A percentile compares a stretch with the other conserved stretches of the same genome.
Conservation (phyloP, 2,888 invertebrate species). For the Podabrus alpinus region DNA sequence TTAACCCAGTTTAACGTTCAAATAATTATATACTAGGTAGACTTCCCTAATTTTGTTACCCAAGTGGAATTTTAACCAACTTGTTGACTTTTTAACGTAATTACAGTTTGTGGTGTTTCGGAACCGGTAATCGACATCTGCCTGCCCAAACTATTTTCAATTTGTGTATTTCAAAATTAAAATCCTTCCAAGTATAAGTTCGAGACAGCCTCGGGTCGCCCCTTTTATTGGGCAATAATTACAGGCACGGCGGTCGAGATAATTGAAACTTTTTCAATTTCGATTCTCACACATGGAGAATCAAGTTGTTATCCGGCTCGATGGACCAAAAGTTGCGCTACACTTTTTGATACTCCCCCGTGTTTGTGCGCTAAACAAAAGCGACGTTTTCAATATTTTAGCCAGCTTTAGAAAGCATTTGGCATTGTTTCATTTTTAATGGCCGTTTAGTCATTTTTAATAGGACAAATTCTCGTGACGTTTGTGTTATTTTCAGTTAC, state of each 20-base stretch:
- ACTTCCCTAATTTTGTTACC: not conserved
- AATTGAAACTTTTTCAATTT: not conserved
- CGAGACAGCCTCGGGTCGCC: not conserved
- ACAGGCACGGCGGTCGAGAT: not conserved
- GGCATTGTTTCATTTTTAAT: constrained; percentile 2
- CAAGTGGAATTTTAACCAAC: not conserved
- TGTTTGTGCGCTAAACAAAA: not conserved
- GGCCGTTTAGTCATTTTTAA: constrained; percentile 3
- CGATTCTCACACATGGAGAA: not conserved
- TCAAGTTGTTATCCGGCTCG: not conserved
- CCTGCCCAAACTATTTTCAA: not conserved
- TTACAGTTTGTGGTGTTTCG: not conserved
- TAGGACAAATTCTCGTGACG: constrained; percentile 20
- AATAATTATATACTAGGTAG: not conserved
- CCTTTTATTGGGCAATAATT: not conserved
- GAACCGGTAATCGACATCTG: not conserved
- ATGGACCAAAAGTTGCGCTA: not conserved
- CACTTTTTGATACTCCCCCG: not conserved
- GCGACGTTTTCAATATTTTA: not conserved
- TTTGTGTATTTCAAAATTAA: not conserved
- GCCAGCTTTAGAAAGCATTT: not conserved
- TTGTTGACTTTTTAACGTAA: not conserved
- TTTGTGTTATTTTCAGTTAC: constrained; percentile 17
- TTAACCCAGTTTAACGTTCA: not conserved
- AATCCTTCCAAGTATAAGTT: not conserved